Evolutionary conservation across 2,113 vertebrate species (phyloP), one percentile per base, ranked within the genome.

Genomic region (Phrynocephalus versicolor): DNA sequence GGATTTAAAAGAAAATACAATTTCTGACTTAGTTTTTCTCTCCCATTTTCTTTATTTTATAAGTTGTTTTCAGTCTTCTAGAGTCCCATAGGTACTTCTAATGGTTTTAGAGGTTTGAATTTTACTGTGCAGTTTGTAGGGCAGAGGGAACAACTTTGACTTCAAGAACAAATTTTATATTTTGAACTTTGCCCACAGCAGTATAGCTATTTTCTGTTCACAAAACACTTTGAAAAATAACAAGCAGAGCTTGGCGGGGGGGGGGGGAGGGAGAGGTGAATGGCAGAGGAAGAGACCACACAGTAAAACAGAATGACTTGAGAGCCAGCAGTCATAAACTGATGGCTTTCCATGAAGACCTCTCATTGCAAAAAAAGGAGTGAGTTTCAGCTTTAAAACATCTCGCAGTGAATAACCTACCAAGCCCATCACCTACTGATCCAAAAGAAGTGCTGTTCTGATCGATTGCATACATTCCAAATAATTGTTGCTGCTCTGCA

Each of bases 251-350:
- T 76, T 82, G 57, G 21, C 19, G 25, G 19, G 65, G 30, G 10
- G 2, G 25, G 0, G 84, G 57, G 21, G 30, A 25, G 19, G 65
- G 30, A 10, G 2, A 30, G 0, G 0, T 35, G 35, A 85, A 87
- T 30, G 1, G 0, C 0, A 33, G 18, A 60, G 16, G 3, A 83
- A 83, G 19, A 76, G 85, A 39, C 0, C 0, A 35, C 2, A 55
- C 2, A 55, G 0, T 39, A 6, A 19, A 70, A 81, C 18, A 74
- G 3, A 6, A 69, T 78, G 0, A 10, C 12, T 89, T 81, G 6
- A 81, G 72, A 70, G 83, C 77, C 27, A 19, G 6, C 57, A 6
- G 37, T 74, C 75, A 19, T 51, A 9, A 89, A 77, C 64, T 76
- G 7, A 4, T 30, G 72, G n/a, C 0, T 55, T 57, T 89, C 69